Base-by-base conservation (phyloP, 1,140 invertebrate genomes). In the Diorhabda elongata region DNA sequence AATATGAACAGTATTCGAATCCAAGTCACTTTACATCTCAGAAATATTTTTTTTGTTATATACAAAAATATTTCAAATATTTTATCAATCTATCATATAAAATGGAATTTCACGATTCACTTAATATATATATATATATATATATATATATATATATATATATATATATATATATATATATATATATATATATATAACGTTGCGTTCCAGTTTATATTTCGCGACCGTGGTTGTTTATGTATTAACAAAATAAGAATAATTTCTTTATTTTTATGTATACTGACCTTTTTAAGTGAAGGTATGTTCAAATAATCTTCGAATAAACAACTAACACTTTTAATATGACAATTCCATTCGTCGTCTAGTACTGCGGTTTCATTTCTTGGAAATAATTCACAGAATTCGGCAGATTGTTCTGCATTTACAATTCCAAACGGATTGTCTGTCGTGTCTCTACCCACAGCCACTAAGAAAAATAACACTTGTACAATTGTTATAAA, bases 401-500 rank as follows among this genome's bases (percentile, higher is more conserved):
- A 63, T 11, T 80, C 60, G 6, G 42, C 7, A 7, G n/a, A n/a
- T 3, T 80, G 83, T 80, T 95, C 93, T 2, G 90, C 81, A 74
- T 93, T 94, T 2, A 95, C 88, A 0, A 97, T 81, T 0, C 87
- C 93, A 8, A 97, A 73, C 9, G 83, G 82, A 0, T 96, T 82
- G 56, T 88, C 85, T 66, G 85, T 86, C 0, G 93, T 92, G 71
- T 94, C 90, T 42, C 87, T 84, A 4, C 94, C 94, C 62, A 96
- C 88, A 8, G 92, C 88, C 44, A 90, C 73, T 81, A 94, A 92
- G 79, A 96, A 96, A 1, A 91, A 82, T 4, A 88, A 81, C n/a
- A 92, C 84, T 85, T 96, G 88, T 5, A 95, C 78, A 3, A 93
- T 82, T 2, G 95, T 95, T 71, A 97, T 88, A 43, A 93, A 71